Base-by-base conservation (phyloP, 2,888 invertebrate genomes). In the Anoplius nigerrimus region DNA sequence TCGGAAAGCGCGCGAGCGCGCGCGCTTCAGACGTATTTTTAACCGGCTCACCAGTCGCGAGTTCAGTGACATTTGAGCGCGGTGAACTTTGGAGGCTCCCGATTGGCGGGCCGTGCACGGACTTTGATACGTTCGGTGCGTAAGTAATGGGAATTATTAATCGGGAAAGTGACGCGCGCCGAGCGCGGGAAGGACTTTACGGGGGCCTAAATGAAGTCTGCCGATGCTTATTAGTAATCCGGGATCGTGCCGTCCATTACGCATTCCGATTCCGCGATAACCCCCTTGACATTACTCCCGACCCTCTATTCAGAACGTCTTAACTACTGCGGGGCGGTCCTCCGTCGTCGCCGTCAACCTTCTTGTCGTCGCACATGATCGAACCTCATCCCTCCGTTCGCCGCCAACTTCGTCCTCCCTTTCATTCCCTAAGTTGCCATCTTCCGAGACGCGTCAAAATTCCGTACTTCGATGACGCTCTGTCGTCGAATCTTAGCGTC, bases 221-320 rank as follows among this genome's bases (percentile, higher is more conserved):
- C 71, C 75, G 74, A 74, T 79, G 75, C 85, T 87, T 83, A 87
- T 88, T 87, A 87, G 86, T 85, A 88, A 86, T 75, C 87, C 81
- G 75, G 75, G 79, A 81, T 82, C 84, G 87, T 87, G 66, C 76
- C 80, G 79, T 82, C 85, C 82, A 88, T 88, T 87, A 87, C 81
- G 85, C 84, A 87, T 87, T 87, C 84, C 84, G 84, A 88, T 86
- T 87, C 75, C 80, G 76, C 83, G 87, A 87, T 88, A 87, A 87
- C 82, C 79, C 71, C 60, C 71, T 64, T 72, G 65, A 34, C 34
- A 34, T 34, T 34, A 57, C 60, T 71, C 72, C 67, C 72, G 75
- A 75, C 76, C 78, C 78, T 74, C 62, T 66, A 76, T 74, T 72
- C 73, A 62, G 62, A 71, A 62, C 62, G 57, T 72, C 70, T 77